phyloP scores from a whole-genome alignment of 1,140 invertebrate genomes.

The Cataglyphis hispanica region DNA sequence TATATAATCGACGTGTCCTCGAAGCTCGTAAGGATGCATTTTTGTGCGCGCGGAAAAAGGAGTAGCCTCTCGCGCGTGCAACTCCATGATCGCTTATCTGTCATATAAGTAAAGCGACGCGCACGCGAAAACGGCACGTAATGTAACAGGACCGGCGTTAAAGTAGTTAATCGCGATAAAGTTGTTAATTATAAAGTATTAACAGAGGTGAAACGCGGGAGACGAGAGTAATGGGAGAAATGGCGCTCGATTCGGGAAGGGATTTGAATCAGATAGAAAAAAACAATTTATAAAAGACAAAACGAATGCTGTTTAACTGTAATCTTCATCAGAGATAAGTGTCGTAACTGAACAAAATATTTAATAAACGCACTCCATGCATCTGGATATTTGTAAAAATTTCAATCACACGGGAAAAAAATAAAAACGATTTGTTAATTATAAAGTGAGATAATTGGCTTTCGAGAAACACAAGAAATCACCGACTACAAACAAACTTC shows the following conservation, averaged over 20 bases:
- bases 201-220: neutral
- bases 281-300: neutral
- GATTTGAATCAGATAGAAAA: neutral
- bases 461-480: slow-evolving; percentile 19
- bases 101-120: slow-evolving; percentile 6
- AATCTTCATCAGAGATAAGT: neutral
- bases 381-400: slow-evolving; percentile 29
- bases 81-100: slow-evolving; percentile 51
- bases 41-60: slow-evolving; percentile 59
- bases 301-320: slow-evolving; percentile 15
- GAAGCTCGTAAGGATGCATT: slow-evolving; percentile 70
- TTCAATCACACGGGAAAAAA: slow-evolving; percentile 26
- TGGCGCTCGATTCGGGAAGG: too few relatives aligned
- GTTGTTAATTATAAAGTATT: slow-evolving; percentile 52
- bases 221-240: neutral
- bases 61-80: slow-evolving; percentile 39
- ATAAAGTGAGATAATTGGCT: slow-evolving; percentile 49
- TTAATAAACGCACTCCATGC: neutral
- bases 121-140: slow-evolving; percentile 53
- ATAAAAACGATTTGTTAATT: slow-evolving; percentile 36
- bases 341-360: neutral
- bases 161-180: slow-evolving; percentile 47
- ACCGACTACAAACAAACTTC: slow-evolving; percentile 28
- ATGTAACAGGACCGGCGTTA: slow-evolving; percentile 24
- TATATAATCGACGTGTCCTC: slow-evolving; percentile 78